Percentiles rank a stretch among this genome's conserved stretches.
Conservation (phyloP, 2,888 invertebrate genomes). For the Ophioninae sp. region DNA sequence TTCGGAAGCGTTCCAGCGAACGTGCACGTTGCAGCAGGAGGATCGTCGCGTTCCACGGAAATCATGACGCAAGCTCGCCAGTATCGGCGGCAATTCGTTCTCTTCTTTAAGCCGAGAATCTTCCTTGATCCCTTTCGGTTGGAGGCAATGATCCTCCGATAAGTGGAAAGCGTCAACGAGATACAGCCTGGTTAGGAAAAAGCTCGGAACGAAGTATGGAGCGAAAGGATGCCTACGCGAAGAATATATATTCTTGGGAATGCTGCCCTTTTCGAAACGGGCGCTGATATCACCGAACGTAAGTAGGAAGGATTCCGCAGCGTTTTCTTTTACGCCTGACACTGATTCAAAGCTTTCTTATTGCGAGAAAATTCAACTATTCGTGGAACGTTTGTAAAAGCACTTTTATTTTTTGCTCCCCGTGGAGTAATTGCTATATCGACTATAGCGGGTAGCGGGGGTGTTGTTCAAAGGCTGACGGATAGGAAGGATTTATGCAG, state of each 20-base stretch:
- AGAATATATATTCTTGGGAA: slow-evolving; percentile 39
- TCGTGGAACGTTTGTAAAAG: slow-evolving; percentile 1
- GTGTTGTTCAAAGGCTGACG: neutral
- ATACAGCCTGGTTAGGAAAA: slow-evolving; percentile 50
- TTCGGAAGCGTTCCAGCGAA: slow-evolving; percentile 1
- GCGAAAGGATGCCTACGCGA: slow-evolving; percentile 18
- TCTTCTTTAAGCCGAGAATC: slow-evolving; percentile 73
- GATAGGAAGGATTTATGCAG: slow-evolving; percentile 45
- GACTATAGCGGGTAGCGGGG: too few species aligned
- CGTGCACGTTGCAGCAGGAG: slow-evolving; percentile 58
- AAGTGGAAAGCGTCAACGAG: slow-evolving; percentile 74
- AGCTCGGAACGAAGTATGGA: slow-evolving; percentile 11
- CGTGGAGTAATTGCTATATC: too few species aligned
- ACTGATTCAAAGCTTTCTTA: slow-evolving; percentile 45
- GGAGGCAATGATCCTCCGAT: slow-evolving; percentile 78
- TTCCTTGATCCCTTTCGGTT: slow-evolving; percentile 70
- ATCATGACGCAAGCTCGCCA: slow-evolving; percentile 67
- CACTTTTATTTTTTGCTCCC: too few species aligned
- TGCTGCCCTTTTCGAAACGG: slow-evolving; percentile 31
- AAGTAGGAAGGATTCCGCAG: slow-evolving; percentile 11
- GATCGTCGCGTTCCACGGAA: slow-evolving; percentile 63
- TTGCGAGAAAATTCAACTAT: slow-evolving; percentile 36
- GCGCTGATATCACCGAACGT: slow-evolving; percentile 16
- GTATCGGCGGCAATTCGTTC: slow-evolving; percentile 77
- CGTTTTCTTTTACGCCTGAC: slow-evolving; percentile 27